Conservation (phyloP, 2,113 vertebrate genomes). For the Scartelaos histophorus region DNA sequence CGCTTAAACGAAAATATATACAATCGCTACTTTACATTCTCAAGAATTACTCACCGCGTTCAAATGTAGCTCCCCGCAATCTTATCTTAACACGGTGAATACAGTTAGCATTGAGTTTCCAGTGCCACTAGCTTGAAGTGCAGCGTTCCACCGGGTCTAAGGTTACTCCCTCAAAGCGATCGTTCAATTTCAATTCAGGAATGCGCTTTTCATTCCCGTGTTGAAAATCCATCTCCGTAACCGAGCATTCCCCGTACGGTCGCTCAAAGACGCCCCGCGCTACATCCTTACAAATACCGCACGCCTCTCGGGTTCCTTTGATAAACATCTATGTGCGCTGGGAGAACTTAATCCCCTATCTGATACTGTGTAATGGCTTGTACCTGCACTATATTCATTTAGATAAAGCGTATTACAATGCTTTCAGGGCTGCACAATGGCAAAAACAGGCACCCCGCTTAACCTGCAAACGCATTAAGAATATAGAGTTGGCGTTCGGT, state of each 20-base stretch:
- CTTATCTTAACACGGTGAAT: neutral
- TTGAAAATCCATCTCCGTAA: neutral
- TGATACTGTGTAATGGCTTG: slow-evolving; percentile 46
- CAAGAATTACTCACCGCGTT: neutral
- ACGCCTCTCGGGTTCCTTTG: slow-evolving; percentile 48
- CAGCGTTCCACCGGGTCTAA: neutral
- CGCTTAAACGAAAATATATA: too few species aligned
- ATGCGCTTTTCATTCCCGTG: neutral
- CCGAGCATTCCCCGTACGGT: neutral
- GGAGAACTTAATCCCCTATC: slow-evolving; percentile 55
- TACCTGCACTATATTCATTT: slow-evolving; percentile 40
- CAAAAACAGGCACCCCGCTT: neutral
- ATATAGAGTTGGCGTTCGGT: neutral
- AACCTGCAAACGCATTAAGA: neutral
- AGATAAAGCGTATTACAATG: slow-evolving; percentile 46
- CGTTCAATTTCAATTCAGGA: slow-evolving; percentile 9
- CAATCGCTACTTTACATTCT: neutral
- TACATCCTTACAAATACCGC: slow-evolving; percentile 24
- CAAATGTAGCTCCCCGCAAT: neutral
- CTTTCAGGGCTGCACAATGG: slow-evolving; percentile 5
- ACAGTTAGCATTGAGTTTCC: neutral
- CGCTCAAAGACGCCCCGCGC: slow-evolving; percentile 7
- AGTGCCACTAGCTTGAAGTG: neutral
- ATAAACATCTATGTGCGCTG: slow-evolving; percentile 50
- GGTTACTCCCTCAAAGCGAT: neutral